These are phyloP conservation scores for Hydrolagus affinis DNA, from an alignment of 2,113 vertebrate genomes.

Conservation along the genomic window DNA sequence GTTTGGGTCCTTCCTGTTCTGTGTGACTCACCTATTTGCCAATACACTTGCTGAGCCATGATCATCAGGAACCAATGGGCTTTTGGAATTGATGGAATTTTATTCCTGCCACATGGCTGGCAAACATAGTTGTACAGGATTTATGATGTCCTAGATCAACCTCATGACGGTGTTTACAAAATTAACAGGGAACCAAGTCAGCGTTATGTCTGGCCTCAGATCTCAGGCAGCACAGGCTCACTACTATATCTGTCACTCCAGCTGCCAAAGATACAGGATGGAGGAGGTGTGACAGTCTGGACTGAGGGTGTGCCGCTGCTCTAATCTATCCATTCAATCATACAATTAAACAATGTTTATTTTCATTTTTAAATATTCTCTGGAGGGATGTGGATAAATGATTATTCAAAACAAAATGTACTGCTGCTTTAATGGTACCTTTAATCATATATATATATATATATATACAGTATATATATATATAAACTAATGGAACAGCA, in stretches of 20 bases:
- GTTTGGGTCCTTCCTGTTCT: too few species aligned
- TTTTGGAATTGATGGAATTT: slow-evolving; percentile 20
- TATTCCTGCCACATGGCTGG: neutral
- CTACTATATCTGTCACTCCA: slow-evolving; percentile 14
- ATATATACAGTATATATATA: neutral
- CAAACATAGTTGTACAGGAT: neutral
- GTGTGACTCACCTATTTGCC: neutral
- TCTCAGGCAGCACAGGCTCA: slow-evolving; percentile 13
- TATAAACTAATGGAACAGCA: neutral
- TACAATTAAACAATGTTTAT: neutral
- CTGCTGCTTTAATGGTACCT: too few species aligned
- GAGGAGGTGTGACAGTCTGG: neutral
- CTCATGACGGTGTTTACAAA: slow-evolving; percentile 11
- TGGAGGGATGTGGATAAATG: neutral
- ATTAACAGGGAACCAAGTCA: slow-evolving; percentile 1
- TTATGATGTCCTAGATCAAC: neutral
- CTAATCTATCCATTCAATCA: neutral
- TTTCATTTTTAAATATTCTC: neutral
- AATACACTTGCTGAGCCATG: neutral
- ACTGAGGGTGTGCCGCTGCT: neutral
- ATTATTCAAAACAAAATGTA: too few species aligned
- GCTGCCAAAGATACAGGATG: too few species aligned
- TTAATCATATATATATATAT: neutral
- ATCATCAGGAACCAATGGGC: neutral
- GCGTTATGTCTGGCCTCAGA: neutral